Evolutionary conservation across 2,888 invertebrate genomes (phyloP), one percentile per base, ranked within the genome.

Genomic region (Eristalinus sepulchralis): DNA sequence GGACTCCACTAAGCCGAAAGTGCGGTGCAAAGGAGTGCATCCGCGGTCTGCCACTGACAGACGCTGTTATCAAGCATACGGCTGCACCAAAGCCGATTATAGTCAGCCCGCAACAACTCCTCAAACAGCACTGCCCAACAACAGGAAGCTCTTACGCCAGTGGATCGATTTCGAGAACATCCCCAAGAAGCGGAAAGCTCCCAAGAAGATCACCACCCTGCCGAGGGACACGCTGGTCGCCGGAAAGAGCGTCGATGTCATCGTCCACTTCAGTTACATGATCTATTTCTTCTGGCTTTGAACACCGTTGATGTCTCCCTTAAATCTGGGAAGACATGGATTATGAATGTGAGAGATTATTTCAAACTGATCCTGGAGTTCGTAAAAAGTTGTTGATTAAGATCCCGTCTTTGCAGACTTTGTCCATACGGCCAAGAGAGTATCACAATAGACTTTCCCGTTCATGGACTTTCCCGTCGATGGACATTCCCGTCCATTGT

Each of bases 101-200:
- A 92, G 92, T 86, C 93, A 92, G 90, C 91, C 94, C 66, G 27
- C 27, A 27, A 2, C 27, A 27, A 27, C 27, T 27, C 27, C 27
- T 27, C 27, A 27, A 27, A 70, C 91, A 91, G 22, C 60, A 78
- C 36, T 70, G 33, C 57, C 67, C 17, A 68, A n/a, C 90, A 91
- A 83, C 89, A 55, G 92, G 64, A 92, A 92, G 71, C 89, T 91
- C 34, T 92, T 92, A 22, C 93, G 93, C 0, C 96, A 96, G 89
- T 97, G 97, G 97, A 96, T 97, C 84, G 96, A 97, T 92, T 97
- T 97, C 91, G 96, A 96, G 91, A 97, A 97, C 90, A 96, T 97
- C 79, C 97, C 97, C 0, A 97, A 97, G 92, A 95, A 95, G 88
- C 94, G 96, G 73, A 96, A 96, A 92, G 95, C 96, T 85, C 96